phyloP scores from a whole-genome alignment of 2,113 vertebrate species.

The Scomber japonicus region DNA sequence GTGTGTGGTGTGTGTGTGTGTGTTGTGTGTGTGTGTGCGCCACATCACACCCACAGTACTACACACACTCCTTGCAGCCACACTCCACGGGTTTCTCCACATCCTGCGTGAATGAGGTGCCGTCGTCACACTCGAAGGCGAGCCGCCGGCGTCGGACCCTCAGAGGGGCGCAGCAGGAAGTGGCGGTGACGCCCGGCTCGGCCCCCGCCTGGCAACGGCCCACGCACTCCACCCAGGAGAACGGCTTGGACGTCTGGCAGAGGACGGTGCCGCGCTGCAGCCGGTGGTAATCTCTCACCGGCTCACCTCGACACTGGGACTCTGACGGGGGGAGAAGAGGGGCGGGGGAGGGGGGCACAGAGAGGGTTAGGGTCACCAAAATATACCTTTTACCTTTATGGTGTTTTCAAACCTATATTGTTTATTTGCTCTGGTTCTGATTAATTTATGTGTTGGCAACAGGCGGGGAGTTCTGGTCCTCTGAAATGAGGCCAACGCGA shows the following conservation, averaged over 20 bases:
- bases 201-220: constrained; percentile 83
- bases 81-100: constrained; percentile 97
- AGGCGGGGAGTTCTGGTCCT: too few relatives aligned
- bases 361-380: too few relatives aligned
- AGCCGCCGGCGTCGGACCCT: constrained; percentile 91
- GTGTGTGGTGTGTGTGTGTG: constrained; percentile 21
- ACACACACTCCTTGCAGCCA: constrained; percentile 93
- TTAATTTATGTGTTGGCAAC: too few relatives aligned
- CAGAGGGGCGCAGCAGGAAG: constrained; percentile 88
- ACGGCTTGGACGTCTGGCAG: constrained; percentile 93
- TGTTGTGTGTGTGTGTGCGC: constrained; percentile 14
- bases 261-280: constrained; percentile 92
- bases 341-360: not conserved
- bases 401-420: too few relatives aligned
- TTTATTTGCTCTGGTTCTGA: too few relatives aligned
- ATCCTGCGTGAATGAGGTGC: constrained; percentile 93
- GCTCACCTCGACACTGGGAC: constrained; percentile 89
- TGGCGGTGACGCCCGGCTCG: not conserved
- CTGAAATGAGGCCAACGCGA: too few relatives aligned
- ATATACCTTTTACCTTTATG: too few relatives aligned
- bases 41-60: constrained; percentile 54
- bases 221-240: constrained; percentile 94
- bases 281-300: constrained; percentile 92
- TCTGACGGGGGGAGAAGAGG: constrained; percentile 76
- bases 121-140: constrained; percentile 94